Percentiles rank a stretch among this genome's conserved stretches.
Evolutionary conservation across 2,888 invertebrate genomes (phyloP).

Genomic region (Drosophila putrida): DNA sequence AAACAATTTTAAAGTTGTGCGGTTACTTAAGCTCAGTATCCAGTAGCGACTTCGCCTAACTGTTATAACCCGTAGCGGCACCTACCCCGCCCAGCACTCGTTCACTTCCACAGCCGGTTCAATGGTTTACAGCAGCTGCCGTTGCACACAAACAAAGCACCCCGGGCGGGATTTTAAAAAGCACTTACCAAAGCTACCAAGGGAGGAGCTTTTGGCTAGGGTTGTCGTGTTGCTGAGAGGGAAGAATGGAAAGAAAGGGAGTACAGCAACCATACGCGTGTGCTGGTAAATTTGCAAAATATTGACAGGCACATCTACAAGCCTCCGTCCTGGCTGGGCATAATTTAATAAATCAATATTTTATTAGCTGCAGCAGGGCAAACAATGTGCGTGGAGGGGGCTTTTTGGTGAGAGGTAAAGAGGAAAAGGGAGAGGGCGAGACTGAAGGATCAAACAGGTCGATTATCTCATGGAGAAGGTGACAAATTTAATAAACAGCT

Average conservation of each 20-base stretch:
- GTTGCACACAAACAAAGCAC: conserved; percentile 74
- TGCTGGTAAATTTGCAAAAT: conserved; percentile 73
- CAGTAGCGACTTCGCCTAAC: conserved; percentile 30
- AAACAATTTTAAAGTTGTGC: conserved; percentile 79
- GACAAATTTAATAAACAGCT: conserved; percentile 48
- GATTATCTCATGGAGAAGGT: conserved; percentile 41
- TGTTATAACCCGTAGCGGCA: conserved; percentile 34
- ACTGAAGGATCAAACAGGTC: conserved; percentile 40
- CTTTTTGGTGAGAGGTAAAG: no score
- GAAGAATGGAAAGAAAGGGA: neutral
- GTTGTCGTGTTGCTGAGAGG: conserved; percentile 9
- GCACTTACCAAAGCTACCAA: conserved; percentile 72
- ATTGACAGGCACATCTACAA: conserved; percentile 61
- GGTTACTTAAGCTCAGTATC: conserved; percentile 66
- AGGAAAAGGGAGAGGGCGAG: neutral
- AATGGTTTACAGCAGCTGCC: conserved; percentile 60
- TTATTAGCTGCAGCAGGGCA: conserved; percentile 66
- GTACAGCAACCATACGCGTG: conserved; percentile 11
- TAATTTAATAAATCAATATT: conserved; percentile 80
- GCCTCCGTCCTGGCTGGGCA: conserved; percentile 31
- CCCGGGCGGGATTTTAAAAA: conserved; percentile 75
- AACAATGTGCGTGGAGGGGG: conserved; percentile 1
- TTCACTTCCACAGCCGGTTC: conserved; percentile 5
- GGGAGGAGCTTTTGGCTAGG: conserved; percentile 28
- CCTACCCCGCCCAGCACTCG: neutral